phyloP scores from a whole-genome alignment of 2,113 vertebrate genomes.

The Callopanchax toddi region DNA sequence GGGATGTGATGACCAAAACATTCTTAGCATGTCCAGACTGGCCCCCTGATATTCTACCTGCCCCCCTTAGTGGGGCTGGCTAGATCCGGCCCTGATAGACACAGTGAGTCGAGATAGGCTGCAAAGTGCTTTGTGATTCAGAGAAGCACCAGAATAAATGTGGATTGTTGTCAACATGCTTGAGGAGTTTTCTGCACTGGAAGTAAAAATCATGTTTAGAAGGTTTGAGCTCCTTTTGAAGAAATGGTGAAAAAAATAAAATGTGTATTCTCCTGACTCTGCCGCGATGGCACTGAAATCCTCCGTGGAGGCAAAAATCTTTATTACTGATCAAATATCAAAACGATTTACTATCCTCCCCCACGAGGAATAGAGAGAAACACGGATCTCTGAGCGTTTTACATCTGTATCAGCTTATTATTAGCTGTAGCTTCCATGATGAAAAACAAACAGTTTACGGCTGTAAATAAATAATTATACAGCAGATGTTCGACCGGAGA shows the following conservation, averaged over 20 bases:
- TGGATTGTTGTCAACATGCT: constrained; percentile 30
- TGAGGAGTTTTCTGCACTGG: constrained; percentile 6
- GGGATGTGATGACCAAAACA: too few species aligned
- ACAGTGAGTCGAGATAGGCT: constrained; percentile 52
- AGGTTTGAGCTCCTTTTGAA: not conserved
- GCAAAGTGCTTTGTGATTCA: constrained; percentile 45
- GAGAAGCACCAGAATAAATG: constrained; percentile 45
- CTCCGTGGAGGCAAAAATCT: not conserved
- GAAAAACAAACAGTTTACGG: too few species aligned
- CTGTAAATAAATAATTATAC: constrained; percentile 1
- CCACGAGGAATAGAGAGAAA: constrained; percentile 5
- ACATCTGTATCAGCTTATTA: constrained; percentile 5
- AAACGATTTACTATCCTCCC: not conserved
- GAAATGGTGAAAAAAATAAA: constrained; percentile 10
- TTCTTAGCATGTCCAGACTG: too few species aligned
- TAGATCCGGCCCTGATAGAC: too few species aligned
- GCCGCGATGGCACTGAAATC: not conserved
- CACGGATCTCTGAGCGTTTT: not conserved
- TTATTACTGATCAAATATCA: constrained; percentile 26
- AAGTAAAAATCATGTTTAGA: constrained; percentile 35
- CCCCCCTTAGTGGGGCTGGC: too few species aligned
- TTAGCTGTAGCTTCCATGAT: constrained; percentile 7
- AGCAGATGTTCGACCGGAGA: constrained; percentile 5
- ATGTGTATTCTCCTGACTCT: constrained; percentile 14
- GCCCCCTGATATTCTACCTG: too few species aligned